A percentile compares a stretch with the other conserved stretches of the same genome.
phyloP scores from a whole-genome alignment of 2,888 invertebrate genomes.

The Lacanobia wlatinum region DNA sequence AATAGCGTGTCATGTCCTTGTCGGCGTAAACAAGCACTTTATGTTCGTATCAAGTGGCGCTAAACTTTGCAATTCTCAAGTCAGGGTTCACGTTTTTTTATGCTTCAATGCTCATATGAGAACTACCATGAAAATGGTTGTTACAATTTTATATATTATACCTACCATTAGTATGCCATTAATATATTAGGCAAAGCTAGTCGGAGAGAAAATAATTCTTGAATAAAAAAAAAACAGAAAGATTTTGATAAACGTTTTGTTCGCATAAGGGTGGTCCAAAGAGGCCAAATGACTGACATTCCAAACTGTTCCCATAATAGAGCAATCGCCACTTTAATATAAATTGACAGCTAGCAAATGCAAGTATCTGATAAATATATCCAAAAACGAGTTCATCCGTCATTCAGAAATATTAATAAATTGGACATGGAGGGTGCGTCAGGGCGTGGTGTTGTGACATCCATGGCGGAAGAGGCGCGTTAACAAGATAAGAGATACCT shows the following conservation, averaged over 20 bases:
- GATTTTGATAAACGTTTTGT: not conserved
- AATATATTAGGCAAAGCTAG: not conserved
- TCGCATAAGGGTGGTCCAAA: not conserved
- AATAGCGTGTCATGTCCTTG: conserved; percentile 25
- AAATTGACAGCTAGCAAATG: conserved; percentile 72
- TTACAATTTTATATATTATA: not conserved
- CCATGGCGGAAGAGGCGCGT: conserved; percentile 82
- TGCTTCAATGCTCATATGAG: conserved; percentile 11
- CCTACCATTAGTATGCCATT: not conserved
- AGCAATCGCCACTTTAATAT: conserved; percentile 59
- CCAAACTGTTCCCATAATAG: conserved; percentile 27
- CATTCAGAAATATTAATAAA: conserved; percentile 73
- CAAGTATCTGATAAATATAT: conserved; percentile 59
- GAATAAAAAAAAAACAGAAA: not conserved
- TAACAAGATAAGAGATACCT: conserved; percentile 75
- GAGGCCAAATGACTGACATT: not conserved
- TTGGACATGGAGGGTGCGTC: conserved; percentile 75
- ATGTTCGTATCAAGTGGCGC: conserved; percentile 31
- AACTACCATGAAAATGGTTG: not conserved
- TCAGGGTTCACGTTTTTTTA: conserved; percentile 13
- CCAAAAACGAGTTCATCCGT: conserved; percentile 76
- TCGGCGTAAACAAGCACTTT: conserved; percentile 16
- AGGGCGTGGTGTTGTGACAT: conserved; percentile 88
- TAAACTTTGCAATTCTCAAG: conserved; percentile 35
- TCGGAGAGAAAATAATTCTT: not conserved